These are phyloP conservation scores for Nomada fucata DNA, from an alignment of 2,888 invertebrate species.

Conservation along the genomic window DNA sequence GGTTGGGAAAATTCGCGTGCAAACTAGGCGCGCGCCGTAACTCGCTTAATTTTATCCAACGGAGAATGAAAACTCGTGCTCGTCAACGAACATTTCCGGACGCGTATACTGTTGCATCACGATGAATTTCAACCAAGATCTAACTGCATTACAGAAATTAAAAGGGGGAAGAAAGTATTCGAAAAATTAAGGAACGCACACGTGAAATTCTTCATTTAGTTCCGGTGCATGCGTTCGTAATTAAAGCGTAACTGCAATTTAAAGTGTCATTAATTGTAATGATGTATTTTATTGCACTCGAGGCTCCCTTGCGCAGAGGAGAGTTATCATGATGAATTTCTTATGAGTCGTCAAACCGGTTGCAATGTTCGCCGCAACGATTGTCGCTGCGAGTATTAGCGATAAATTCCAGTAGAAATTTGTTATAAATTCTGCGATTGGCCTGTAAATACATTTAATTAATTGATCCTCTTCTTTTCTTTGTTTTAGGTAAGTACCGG, in stretches of 20 bases:
- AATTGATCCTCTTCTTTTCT: conserved; percentile 26
- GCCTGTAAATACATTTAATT: conserved; percentile 10
- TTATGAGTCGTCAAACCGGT: conserved; percentile 37
- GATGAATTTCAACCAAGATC: conserved; percentile 47
- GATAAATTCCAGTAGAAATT: conserved; percentile 22
- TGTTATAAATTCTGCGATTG: not conserved
- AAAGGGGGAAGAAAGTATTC: not conserved
- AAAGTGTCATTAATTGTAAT: too few species aligned
- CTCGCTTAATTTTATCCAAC: conserved; percentile 65
- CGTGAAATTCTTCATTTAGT: not conserved
- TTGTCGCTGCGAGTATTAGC: not conserved
- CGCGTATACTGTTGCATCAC: conserved; percentile 29
- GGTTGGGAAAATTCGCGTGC: conserved; percentile 59
- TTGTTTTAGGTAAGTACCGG: conserved; percentile 68
- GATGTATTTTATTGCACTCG: not conserved
- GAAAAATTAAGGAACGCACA: not conserved
- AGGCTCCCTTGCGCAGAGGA: not conserved
- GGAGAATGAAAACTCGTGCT: conserved; percentile 48
- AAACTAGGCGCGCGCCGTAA: conserved; percentile 59
- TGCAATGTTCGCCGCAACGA: conserved; percentile 28
- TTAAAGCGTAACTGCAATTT: too few species aligned
- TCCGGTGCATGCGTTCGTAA: too few species aligned
- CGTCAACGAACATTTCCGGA: conserved; percentile 42
- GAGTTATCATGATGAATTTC: conserved; percentile 40
- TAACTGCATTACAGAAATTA: not conserved